These are phyloP conservation scores for Cantharis nigra DNA, from an alignment of 2,888 invertebrate genomes.

Conservation along the genomic window DNA sequence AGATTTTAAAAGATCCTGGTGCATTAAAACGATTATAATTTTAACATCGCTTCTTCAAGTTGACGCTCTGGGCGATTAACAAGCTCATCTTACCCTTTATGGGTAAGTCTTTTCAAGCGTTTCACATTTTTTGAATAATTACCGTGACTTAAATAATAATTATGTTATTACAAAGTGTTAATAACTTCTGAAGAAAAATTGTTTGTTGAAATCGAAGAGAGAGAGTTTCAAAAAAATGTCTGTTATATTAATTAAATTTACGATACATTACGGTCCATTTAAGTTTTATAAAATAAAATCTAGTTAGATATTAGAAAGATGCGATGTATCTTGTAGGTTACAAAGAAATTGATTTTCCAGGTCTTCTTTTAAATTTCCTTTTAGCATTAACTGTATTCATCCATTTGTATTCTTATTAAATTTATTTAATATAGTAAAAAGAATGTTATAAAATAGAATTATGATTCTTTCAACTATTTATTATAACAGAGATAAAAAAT, in stretches of 20 bases:
- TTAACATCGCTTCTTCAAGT: conserved; percentile 1
- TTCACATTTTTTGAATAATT: not conserved
- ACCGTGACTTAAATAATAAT: not conserved
- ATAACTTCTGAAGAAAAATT: too few relatives aligned
- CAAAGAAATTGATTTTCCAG: not conserved
- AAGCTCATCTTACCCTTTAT: not conserved
- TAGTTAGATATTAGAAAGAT: too few relatives aligned
- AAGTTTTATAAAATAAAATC: too few relatives aligned
- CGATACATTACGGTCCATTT: too few relatives aligned
- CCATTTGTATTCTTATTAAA: not conserved
- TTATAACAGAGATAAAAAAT: not conserved
- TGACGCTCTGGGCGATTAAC: not conserved
- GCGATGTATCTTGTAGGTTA: too few relatives aligned
- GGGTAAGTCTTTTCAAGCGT: not conserved
- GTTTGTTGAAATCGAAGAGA: too few relatives aligned
- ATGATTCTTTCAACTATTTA: not conserved
- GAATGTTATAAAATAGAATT: not conserved
- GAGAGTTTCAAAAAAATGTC: too few relatives aligned
- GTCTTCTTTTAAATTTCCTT: not conserved
- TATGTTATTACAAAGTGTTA: not conserved
- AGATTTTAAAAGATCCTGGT: not conserved
- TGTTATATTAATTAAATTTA: too few relatives aligned
- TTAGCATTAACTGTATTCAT: not conserved
- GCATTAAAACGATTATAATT: not conserved
- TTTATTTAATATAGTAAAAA: not conserved